Base-by-base conservation (phyloP, 2,888 invertebrate species). In the Diachrysia chrysitis region DNA sequence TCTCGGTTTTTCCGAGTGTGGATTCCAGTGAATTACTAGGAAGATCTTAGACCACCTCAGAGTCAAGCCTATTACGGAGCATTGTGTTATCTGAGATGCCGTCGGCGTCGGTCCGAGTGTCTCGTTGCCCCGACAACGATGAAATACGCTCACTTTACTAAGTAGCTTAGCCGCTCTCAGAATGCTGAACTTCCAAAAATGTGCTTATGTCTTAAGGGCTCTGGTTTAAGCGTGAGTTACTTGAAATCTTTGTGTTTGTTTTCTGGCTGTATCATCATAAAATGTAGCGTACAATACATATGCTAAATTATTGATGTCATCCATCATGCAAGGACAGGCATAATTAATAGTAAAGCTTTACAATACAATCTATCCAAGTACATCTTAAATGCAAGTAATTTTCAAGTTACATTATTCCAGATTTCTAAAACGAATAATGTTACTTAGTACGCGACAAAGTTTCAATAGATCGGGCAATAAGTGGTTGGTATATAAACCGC, bases 41-140 rank as follows among this genome's bases (percentile, higher is more conserved):
- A 87, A 87, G 72, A 81, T 84, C 75, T 80, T 64, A 79, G 89
- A 86, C 90, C 89, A 89, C 89, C 89, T 77, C 71, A 72, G 73
- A 61, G 66, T 69, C 72, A 68, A 69, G 66, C 84, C 85, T 87
- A 86, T 88, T 88, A 87, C 79, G 83, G 85, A 81, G 79, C 78
- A 85, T 83, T 84, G 83, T 84, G 90, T 82, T 84, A 90, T 85
- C 79, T 78, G 89, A 90, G 85, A 83, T 81, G 83, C 83, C 83
- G 80, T 83, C 78, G 85, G 72, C 83, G 80, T 83, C 78, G 85
- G 72, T 73, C 75, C 73, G 64, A 83, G 76, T 82, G 81, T 87
- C 84, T 81, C 69, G 78, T 88, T 89, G 83, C 85, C 83, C 68
- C 69, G 61, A 68, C 73, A 63, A 74, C 64, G 32, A 63, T 68